Percentiles rank a stretch among this genome's conserved stretches.
Conservation (phyloP, 2,797 vertebrate genomes). For the Otolemur crassicaudatus region DNA sequence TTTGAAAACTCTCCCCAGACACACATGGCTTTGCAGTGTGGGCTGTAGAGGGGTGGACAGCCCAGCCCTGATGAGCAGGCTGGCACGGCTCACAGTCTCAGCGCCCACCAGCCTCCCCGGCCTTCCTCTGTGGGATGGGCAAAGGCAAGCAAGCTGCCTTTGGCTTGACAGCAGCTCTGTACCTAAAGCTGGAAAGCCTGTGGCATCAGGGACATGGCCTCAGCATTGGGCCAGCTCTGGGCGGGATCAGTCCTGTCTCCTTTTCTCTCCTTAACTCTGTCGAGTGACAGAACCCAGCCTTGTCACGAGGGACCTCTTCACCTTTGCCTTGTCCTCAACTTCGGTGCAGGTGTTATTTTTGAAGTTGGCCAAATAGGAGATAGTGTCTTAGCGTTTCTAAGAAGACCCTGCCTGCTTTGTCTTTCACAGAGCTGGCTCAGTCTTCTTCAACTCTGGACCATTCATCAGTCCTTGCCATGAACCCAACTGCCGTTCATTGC, state of each 20-base stretch:
- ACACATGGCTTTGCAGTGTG: neutral
- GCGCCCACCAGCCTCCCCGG: fast-evolving
- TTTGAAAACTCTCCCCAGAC: neutral
- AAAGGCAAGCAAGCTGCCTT: neutral
- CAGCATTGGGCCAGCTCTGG: neutral
- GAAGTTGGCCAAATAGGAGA: neutral
- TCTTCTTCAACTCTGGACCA: neutral
- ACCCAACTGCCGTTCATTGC: neutral
- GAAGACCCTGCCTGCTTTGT: neutral
- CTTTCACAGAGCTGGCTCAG: neutral
- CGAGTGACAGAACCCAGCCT: neutral
- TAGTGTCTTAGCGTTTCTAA: neutral
- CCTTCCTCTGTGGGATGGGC: neutral
- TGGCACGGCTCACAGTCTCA: neutral
- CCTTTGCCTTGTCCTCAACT: neutral
- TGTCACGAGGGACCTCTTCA: neutral
- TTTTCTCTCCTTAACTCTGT: neutral
- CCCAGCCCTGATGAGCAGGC: neutral
- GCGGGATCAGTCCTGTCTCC: neutral
- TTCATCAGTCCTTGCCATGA: neutral
- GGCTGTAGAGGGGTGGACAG: neutral
- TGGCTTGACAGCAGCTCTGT: neutral
- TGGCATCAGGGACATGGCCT: fast-evolving
- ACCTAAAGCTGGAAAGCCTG: neutral
- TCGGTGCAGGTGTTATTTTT: neutral